These are phyloP conservation scores for Pangasius larnaudii DNA, from an alignment of 2,797 vertebrate species.

Conservation along the genomic window DNA sequence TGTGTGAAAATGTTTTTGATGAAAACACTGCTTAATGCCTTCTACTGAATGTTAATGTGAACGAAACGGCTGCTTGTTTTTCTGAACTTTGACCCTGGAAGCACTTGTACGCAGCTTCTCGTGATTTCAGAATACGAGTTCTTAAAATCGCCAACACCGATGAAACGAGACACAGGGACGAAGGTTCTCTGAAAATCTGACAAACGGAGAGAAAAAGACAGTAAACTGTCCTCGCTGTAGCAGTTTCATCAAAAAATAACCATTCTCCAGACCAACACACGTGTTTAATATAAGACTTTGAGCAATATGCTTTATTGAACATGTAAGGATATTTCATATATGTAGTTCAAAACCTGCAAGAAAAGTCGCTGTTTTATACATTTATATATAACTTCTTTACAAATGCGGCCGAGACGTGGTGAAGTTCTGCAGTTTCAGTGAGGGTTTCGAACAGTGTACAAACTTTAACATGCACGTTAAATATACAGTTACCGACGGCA, in stretches of 20 bases:
- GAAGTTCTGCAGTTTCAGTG: slow-evolving; percentile 60
- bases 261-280: slow-evolving; percentile 24
- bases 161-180: not conserved
- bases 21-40: no score
- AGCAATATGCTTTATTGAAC: slow-evolving; percentile 85
- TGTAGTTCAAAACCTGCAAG: slow-evolving; percentile 81
- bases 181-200: not conserved
- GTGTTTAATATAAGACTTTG: slow-evolving; percentile 76
- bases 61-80: not conserved
- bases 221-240: not conserved
- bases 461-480: slow-evolving; percentile 81
- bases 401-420: slow-evolving; percentile 71
- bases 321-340: slow-evolving; percentile 81
- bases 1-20: no score
- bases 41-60: no score
- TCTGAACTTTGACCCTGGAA: not conserved
- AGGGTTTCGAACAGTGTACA: slow-evolving; percentile 70
- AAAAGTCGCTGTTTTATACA: slow-evolving; percentile 81
- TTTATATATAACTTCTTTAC: slow-evolving; percentile 84
- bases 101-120: not conserved
- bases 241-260: not conserved
- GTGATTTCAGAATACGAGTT: not conserved
- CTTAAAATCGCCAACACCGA: no score
- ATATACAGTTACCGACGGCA: slow-evolving; percentile 71
- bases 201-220: not conserved